Evolutionary conservation across 2,113 vertebrate species (phyloP), one percentile per base, ranked within the genome.

Genomic region (Rhipidura dahli): DNA sequence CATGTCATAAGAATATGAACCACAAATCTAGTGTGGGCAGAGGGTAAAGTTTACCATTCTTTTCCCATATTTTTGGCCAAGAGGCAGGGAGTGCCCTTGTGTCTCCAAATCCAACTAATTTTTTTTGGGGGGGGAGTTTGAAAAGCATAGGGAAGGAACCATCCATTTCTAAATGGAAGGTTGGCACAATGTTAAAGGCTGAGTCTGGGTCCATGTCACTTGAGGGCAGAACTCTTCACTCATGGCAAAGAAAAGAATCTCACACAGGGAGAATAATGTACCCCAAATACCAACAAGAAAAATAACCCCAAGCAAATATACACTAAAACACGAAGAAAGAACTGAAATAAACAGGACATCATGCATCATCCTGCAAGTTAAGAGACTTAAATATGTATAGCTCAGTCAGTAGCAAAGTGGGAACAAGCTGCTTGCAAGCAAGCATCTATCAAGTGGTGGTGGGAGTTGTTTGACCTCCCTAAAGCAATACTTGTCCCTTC

Each of bases 111-210:
- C 35, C 30, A 77, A 42, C 15, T 72, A 33, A 13, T 57, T 83
- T 72, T 51, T 2, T 0, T n/a, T n/a, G n/a, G n/a, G 0, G 11
- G 13, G 0, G 10, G 17, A 5, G 7, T n/a, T 92, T 54, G 39
- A 83, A 79, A 69, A 80, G 31, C 37, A 20, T 2, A 47, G 14
- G 28, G n/a, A 73, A 93, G 26, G 35, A 90, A 69, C 7, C 12
- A 59, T 31, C 51, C 68, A 82, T 71, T 87, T 92, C 64, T 60
- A 89, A 90, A 49, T 26, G 20, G 33, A 90, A 92, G 30, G 30
- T 0, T 92, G 50, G 42, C 39, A 44, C 19, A 45, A 22, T 15
- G 18, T 35, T 79, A 72, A 83, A 90, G 35, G 33, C 44, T 44
- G 33, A 82, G 16, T 44, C 51, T 68, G 31, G 19, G 30, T 42